Evolutionary conservation across 2,113 vertebrate species (phyloP).

Genomic region (Todiramphus chloris): DNA sequence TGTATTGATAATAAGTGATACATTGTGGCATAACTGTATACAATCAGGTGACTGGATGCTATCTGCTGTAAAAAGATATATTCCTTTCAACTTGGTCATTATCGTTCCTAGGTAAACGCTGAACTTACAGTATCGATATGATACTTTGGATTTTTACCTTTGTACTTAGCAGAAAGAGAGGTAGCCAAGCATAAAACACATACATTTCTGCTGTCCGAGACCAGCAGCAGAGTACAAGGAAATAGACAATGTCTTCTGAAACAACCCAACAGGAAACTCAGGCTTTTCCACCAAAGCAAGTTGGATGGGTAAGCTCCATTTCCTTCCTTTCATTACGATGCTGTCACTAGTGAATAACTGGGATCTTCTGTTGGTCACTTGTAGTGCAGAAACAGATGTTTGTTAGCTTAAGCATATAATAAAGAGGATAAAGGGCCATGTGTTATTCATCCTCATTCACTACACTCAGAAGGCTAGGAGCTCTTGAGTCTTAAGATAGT

Average conservation of each 20-base stretch:
- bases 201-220: not conserved
- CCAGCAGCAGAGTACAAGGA: not conserved
- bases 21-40: not conserved
- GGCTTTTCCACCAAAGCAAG: not conserved
- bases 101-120: not conserved
- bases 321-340: not conserved
- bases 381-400: not conserved
- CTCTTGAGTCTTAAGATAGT: not conserved
- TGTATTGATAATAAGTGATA: not conserved
- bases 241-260: conserved; percentile 5
- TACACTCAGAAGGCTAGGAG: not conserved
- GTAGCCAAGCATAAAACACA: not conserved
- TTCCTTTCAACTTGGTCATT: not conserved
- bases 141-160: not conserved
- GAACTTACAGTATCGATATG: not conserved
- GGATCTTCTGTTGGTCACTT: not conserved
- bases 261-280: not conserved
- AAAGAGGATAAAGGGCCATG: not conserved
- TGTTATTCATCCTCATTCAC: not conserved
- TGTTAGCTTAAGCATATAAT: not conserved
- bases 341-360: not conserved
- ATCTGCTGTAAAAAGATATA: not conserved
- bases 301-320: not conserved
- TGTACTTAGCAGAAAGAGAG: not conserved
- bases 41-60: not conserved